These are phyloP conservation scores for Tuta absoluta DNA, from an alignment of 2,888 invertebrate species.

Conservation along the genomic window DNA sequence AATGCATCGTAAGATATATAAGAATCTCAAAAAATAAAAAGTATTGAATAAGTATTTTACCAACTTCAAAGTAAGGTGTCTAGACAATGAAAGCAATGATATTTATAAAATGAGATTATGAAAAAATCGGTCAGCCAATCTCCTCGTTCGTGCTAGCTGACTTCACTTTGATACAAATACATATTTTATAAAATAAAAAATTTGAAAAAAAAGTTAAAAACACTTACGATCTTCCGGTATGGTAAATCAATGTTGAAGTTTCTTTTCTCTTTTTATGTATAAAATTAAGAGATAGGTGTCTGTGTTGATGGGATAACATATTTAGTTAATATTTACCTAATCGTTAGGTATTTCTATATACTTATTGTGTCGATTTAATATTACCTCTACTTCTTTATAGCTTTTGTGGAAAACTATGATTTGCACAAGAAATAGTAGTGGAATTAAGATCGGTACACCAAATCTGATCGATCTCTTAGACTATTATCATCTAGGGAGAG, in stretches of 20 bases:
- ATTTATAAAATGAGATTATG: slow-evolving; percentile 69
- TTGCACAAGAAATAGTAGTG: slow-evolving; percentile 79
- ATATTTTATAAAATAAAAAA: slow-evolving; percentile 77
- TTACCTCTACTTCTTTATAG: slow-evolving; percentile 76
- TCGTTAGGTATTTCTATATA: slow-evolving; percentile 76
- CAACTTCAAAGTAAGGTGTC: slow-evolving; percentile 72
- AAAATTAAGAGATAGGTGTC: slow-evolving; percentile 76
- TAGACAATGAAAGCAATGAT: slow-evolving; percentile 78
- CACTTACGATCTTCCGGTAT: slow-evolving; percentile 77
- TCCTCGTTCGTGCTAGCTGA: slow-evolving; percentile 73
- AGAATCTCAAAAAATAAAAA: slow-evolving; percentile 69
- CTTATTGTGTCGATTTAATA: slow-evolving; percentile 79
- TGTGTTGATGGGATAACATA: slow-evolving; percentile 77
- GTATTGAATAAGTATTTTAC: slow-evolving; percentile 81
- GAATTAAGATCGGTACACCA: slow-evolving; percentile 58
- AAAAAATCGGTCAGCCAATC: slow-evolving; percentile 69
- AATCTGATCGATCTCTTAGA: slow-evolving; percentile 43
- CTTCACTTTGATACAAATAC: slow-evolving; percentile 78
- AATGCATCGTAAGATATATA: slow-evolving; percentile 76
- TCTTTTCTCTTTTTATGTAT: slow-evolving; percentile 76
- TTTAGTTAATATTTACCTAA: slow-evolving; percentile 78
- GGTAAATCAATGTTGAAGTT: slow-evolving; percentile 70
- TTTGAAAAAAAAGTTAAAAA: slow-evolving; percentile 65
- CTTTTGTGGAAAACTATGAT: slow-evolving; percentile 74
- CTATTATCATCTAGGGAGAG: slow-evolving; percentile 17